Evolutionary conservation across 1,140 invertebrate species (phyloP), one percentile per base, ranked within the genome.

Genomic region (Drosophila arawakana): DNA sequence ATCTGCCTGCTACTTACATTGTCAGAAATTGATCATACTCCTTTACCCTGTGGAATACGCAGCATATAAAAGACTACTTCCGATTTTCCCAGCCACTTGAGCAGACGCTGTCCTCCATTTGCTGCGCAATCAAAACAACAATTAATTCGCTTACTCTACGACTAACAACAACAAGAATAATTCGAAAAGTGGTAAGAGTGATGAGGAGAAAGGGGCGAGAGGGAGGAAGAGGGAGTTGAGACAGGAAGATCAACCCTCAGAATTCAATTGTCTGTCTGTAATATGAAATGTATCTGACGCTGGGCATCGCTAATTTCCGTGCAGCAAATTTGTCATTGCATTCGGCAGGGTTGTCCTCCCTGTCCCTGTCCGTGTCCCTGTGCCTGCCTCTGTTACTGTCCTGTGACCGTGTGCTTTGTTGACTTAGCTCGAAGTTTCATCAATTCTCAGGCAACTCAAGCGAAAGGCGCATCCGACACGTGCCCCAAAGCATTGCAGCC

Each of bases 271-370:
- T 88, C 83, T 81, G 76, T 82, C 83, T 65, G 80, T 89, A 88
- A 89, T 88, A 86, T 88, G 84, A 89, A 88, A 88, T 88, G 80
- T 88, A 88, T 88, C 83, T 89, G 71, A 57, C 54, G 80, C 66
- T 62, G 73, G 83, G 83, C 83, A 88, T 88, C 80, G 84, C 83
- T 88, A 88, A 88, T 88, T 88, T 88, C 80, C 81, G 77, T 83
- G 63, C 81, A 71, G 77, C 78, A 77, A 88, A 88, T 88, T 88
- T 88, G 83, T 88, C 83, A 89, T 75, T 80, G 80, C 80, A 86
- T 61, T 72, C 50, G 43, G 34, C 49, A 44, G 61, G 8, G 54
- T 35, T 30, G 10, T 18, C n/a, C 7, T 25, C 30, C 49, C 43
- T 73, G 43, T 39, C 67, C 43, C 59, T 46, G 73, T 25, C 30